A percentile compares a stretch with the other conserved stretches of the same genome.
Evolutionary conservation across 2,797 vertebrate genomes (phyloP).

Genomic region (Chelon auratus): DNA sequence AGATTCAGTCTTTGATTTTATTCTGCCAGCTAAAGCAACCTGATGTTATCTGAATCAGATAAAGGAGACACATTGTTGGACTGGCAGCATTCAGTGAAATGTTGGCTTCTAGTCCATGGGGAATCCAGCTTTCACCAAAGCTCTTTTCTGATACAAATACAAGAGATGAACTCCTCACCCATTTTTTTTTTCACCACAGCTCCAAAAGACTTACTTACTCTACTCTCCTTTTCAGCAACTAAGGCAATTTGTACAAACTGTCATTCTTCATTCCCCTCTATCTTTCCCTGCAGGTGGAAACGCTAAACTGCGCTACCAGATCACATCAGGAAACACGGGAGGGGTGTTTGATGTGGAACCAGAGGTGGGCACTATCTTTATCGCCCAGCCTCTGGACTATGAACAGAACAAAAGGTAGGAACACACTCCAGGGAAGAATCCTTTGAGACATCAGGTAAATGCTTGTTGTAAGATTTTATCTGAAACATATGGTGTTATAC

Average conservation of each 20-base stretch:
- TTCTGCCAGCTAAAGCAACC: neutral
- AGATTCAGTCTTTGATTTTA: constrained; percentile 7
- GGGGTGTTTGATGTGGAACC: constrained; percentile 90
- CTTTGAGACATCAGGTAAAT: neutral
- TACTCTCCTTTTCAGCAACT: neutral
- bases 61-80: constrained; percentile 10
- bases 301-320: constrained; percentile 92
- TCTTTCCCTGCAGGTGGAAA: constrained; percentile 84
- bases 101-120: constrained; percentile 1
- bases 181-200: neutral
- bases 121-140: constrained; percentile 15
- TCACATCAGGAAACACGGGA: constrained; percentile 89
- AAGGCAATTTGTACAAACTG: constrained; percentile 6
- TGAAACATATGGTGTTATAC: neutral
- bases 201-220: constrained; percentile 4
- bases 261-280: constrained; percentile 3
- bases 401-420: constrained; percentile 87
- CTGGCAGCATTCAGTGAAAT: constrained; percentile 5
- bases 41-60: constrained; percentile 25
- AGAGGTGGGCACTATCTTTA: constrained; percentile 91
- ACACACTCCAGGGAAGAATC: neutral
- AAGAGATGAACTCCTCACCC: constrained; percentile 1
- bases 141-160: constrained; percentile 26
- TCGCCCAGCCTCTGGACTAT: constrained; percentile 90
- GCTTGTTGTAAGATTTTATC: neutral